Evolutionary conservation across 2,888 invertebrate species (phyloP).

Genomic region (Craniophora ligustri): DNA sequence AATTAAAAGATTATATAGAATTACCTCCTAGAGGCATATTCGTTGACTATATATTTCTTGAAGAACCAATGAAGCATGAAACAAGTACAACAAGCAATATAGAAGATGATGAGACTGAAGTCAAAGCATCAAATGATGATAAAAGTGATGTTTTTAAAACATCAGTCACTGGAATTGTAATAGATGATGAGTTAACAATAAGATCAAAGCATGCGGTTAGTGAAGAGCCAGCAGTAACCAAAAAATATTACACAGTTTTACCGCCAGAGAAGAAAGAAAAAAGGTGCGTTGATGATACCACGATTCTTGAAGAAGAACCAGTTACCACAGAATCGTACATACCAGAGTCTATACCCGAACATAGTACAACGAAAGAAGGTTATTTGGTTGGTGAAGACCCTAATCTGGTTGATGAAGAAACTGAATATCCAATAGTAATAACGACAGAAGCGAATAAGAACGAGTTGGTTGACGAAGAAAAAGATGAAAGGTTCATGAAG

Average conservation of each 20-base stretch:
- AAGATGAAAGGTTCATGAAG: conserved; percentile 55
- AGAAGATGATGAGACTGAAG: conserved; percentile 4
- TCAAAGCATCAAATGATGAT: neutral
- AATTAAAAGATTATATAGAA: conserved; percentile 51
- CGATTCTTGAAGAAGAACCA: neutral
- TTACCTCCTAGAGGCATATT: conserved; percentile 52
- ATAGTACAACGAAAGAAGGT: conserved; percentile 47
- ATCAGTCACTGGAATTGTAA: conserved; percentile 12
- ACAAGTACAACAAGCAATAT: conserved; percentile 7
- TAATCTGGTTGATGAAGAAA: conserved; percentile 2
- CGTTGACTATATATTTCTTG: conserved; percentile 72
- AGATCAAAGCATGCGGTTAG: neutral
- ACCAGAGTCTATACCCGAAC: neutral
- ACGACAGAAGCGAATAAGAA: conserved; percentile 37
- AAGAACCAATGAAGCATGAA: conserved; percentile 51
- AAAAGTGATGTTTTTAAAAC: conserved; percentile 3
- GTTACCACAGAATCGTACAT: neutral
- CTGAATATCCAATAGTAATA: conserved; percentile 12
- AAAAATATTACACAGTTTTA: conserved; percentile 37
- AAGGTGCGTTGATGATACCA: conserved; percentile 3
- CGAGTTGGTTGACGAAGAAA: conserved; percentile 32
- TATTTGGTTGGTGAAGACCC: conserved; percentile 42
- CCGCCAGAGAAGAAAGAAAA: conserved; percentile 9
- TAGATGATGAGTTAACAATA: conserved; percentile 10
- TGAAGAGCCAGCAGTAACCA: conserved; percentile 39